These are phyloP conservation scores for Megaceryle maxima DNA, from an alignment of 2,113 vertebrate species.

Conservation along the genomic window DNA sequence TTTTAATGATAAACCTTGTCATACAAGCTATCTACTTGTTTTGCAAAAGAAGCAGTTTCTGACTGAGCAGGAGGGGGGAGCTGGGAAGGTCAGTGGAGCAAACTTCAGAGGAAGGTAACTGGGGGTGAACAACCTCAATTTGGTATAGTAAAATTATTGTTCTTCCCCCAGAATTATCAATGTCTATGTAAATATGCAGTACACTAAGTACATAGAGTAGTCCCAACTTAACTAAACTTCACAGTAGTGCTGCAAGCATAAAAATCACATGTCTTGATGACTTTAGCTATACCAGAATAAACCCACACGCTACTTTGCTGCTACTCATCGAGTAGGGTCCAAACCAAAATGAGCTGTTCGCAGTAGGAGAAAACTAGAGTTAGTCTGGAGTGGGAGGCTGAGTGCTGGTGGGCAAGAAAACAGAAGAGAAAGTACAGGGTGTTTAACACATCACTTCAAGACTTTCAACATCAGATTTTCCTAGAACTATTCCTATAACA, in stretches of 20 bases:
- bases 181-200: background rate
- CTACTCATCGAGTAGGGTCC: background rate
- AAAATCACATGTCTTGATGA: background rate
- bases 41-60: background rate
- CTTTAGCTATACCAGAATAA: fast-evolving
- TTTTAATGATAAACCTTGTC: background rate
- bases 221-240: background rate
- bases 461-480: background rate
- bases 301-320: no score
- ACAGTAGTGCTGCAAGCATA: background rate
- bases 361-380: background rate
- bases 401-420: background rate
- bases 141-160: background rate
- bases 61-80: background rate
- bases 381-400: background rate
- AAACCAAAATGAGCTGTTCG: no score
- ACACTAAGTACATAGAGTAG: background rate
- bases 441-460: background rate
- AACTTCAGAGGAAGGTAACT: background rate
- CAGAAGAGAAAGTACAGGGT: background rate
- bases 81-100: background rate
- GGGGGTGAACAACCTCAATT: background rate
- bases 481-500: background rate
- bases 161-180: background rate
- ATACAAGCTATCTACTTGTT: background rate